Base-by-base conservation (phyloP, 2,888 invertebrate genomes). In the Hypomecis atomaria region DNA sequence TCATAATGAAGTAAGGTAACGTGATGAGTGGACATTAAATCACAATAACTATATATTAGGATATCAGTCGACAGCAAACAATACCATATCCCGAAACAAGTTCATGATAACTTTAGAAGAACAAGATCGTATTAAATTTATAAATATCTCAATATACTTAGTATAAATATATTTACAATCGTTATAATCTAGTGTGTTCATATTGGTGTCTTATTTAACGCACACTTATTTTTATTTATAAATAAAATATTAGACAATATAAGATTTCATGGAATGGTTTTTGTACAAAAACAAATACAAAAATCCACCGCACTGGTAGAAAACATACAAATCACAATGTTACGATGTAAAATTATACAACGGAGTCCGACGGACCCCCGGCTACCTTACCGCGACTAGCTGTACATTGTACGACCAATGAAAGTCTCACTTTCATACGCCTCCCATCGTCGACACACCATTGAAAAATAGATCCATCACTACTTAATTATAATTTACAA, bases 161-260 rank as follows among this genome's bases (percentile, higher is more conserved):
- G 82, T 90, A 91, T 92, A 92, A 92, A 92, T 92, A 92, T 92
- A 92, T 92, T 90, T 92, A 92, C 92, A 92, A 56, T 87, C 81
- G 79, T 88, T 89, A 87, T 40, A 80, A 76, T 74, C 84, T 90
- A 90, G 86, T 88, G 82, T 81, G 76, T 82, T 81, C 85, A 91
- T 90, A 90, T 92, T 92, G 92, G 92, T 92, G 92, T 92, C 90
- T 91, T 92, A 92, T 89, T 87, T 85, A 88, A 90, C 83, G 89
- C 90, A 89, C 88, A 85, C 90, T 89, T 90, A 90, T 73, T 83
- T n/a, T 83, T 77, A 79, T 83, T 83, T 85, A 88, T 86, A 89
- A 89, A 89, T 91, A 86, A 90, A 89, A 87, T 81, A 84, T 85
- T 86, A 90, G 84, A 88, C 80, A 84, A 87, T 86, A 88, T 87